Percentiles rank a stretch among this genome's conserved stretches.
Evolutionary conservation across 2,888 invertebrate species (phyloP).

Genomic region (Rhimphoctona megacephalus): DNA sequence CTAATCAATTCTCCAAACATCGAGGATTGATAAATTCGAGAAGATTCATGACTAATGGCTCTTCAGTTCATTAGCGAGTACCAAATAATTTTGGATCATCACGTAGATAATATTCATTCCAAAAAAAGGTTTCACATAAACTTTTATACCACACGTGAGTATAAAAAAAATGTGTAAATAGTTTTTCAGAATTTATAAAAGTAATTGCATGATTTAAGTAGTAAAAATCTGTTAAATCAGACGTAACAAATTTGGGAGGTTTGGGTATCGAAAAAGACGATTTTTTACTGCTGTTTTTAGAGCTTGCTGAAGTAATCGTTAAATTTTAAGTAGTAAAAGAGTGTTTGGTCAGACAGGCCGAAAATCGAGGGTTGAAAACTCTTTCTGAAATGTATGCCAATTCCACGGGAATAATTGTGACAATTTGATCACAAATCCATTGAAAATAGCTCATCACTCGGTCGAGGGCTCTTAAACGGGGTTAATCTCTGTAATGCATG

Average conservation of each 20-base stretch:
- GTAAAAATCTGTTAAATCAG: not conserved
- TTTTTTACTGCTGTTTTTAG: not conserved
- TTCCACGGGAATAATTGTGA: slow-evolving; percentile 8
- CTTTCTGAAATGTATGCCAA: slow-evolving; percentile 32
- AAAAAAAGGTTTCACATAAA: not conserved
- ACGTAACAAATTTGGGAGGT: not conserved
- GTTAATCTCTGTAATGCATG: slow-evolving; percentile 40
- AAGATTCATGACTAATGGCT: not conserved
- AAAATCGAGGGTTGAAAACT: slow-evolving; percentile 2
- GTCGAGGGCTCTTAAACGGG: slow-evolving; percentile 24
- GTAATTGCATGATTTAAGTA: not conserved
- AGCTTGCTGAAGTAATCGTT: not conserved
- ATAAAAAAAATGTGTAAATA: not conserved
- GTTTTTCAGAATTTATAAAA: not conserved
- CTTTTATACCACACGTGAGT: no score
- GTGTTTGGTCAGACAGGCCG: slow-evolving; percentile 15
- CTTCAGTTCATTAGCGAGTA: not conserved
- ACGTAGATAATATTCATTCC: not conserved
- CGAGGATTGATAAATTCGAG: not conserved
- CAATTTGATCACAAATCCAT: slow-evolving; percentile 12
- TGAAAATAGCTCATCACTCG: slow-evolving; percentile 28
- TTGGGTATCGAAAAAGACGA: not conserved
- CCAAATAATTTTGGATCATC: not conserved
- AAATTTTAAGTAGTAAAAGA: slow-evolving; percentile 3
- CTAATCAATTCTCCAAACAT: slow-evolving; percentile 1